Base-by-base conservation (phyloP, 2,113 vertebrate genomes). In the Myotis lucifugus region DNA sequence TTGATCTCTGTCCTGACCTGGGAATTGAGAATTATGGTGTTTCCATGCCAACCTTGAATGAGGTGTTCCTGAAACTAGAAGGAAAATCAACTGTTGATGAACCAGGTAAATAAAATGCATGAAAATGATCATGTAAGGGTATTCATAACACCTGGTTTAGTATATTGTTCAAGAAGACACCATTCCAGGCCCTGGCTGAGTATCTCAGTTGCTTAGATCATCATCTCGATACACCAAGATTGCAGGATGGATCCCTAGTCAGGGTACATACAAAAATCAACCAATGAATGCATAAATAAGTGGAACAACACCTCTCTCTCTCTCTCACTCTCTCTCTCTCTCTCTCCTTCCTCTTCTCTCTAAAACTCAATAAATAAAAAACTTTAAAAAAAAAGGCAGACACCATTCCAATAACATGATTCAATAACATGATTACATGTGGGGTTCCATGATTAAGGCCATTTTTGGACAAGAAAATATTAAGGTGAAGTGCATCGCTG, bases 31-130 rank as follows among this genome's bases (percentile, higher is more conserved):
- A 97, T 96, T 99, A 99, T 0, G 99, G 99, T 2, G 98, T 99
- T 97, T 99, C 98, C 95, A 99, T 99, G 98, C 99, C 99, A 21
- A 99, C 99, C 0, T 96, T 99, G 97, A 99, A 98, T 96, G 99
- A 99, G 27, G 99, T 99, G 77, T 99, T 99, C 92, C 98, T 99
- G 83, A 99, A 99, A 90, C 96, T 99, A 97, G 99, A 99, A 98
- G 98, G 98, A 0, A 98, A 99, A 93, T 98, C 98, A 34, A 95
- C 98, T 81, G 59, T 98, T 5, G 97, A 98, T 78, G 97, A 98
- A 94, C 96, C 98, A 94, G 99, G 99, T 99, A 97, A 98, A 90
- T 23, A 69, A 91, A 91, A 48, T 72, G 21, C 59, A 64, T 67
- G 54, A 66, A 61, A 73, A 74, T 2, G 18, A 32, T 25, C 13